Conservation (phyloP, 92 coral and sea anemone genomes). For the Porites divaricata region DNA sequence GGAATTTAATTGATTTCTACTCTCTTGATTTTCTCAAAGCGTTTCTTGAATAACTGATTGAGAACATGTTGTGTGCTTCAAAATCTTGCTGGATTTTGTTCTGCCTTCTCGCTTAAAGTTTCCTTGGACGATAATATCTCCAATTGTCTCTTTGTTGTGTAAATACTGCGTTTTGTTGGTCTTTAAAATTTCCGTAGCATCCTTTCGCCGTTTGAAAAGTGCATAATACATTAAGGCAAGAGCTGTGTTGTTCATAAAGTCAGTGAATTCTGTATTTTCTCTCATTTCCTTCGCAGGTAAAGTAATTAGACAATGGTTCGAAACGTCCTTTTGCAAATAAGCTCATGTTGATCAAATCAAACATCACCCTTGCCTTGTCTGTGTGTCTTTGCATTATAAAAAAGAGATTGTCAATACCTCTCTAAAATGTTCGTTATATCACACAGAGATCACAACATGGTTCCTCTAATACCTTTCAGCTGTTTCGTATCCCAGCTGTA, state of each 20-base stretch:
- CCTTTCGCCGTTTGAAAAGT: neutral
- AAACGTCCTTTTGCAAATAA: too few relatives aligned
- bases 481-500: conserved; percentile 33
- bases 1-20: neutral
- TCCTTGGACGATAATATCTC: neutral
- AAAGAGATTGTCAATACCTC: neutral
- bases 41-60: neutral
- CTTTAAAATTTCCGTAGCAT: neutral
- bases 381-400: too few relatives aligned
- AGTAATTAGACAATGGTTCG: too few relatives aligned
- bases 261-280: too few relatives aligned
- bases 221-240: too few relatives aligned
- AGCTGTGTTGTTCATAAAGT: too few relatives aligned
- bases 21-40: neutral
- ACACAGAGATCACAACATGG: conserved; percentile 30
- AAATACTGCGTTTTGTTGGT: neutral
- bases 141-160: conserved; percentile 21
- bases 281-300: too few relatives aligned
- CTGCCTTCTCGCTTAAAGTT: neutral
- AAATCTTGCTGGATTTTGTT: neutral
- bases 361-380: neutral
- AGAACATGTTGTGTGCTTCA: neutral
- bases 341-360: neutral
- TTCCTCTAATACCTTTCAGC: conserved; percentile 4
- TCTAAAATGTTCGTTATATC: conserved; percentile 1